Percentiles rank a stretch among this genome's conserved stretches.
Conservation (phyloP, 1,140 invertebrate genomes). For the Monomorium pharaonis region DNA sequence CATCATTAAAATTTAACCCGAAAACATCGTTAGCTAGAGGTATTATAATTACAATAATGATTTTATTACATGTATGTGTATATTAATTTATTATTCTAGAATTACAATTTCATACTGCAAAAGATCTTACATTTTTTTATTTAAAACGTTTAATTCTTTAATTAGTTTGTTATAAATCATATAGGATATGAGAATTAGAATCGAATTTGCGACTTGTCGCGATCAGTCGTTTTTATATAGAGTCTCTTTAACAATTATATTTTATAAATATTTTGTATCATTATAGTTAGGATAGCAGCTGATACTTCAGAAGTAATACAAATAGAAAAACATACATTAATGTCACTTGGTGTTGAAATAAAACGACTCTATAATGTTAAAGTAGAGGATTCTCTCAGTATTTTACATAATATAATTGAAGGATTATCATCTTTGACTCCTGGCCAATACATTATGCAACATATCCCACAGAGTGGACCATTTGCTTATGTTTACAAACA, state of each 20-base stretch:
- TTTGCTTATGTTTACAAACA: constrained; percentile 81
- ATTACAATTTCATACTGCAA: neutral
- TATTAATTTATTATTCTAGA: neutral
- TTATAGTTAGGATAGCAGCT: constrained; percentile 80
- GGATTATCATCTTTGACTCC: constrained; percentile 72
- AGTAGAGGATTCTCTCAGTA: constrained; percentile 74
- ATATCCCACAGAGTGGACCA: constrained; percentile 80
- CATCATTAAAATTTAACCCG: constrained; percentile 82
- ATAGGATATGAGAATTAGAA: neutral
- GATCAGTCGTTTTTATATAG: neutral
- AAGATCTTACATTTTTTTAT: neutral
- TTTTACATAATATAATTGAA: constrained; percentile 82
- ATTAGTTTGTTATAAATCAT: neutral
- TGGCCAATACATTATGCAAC: constrained; percentile 83
- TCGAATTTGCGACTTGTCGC: neutral
- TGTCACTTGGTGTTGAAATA: constrained; percentile 79
- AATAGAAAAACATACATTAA: constrained; percentile 80
- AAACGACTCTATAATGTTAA: constrained; percentile 79
- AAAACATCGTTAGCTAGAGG: constrained; percentile 82
- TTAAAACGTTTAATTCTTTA: neutral
- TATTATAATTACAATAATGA: constrained; percentile 70
- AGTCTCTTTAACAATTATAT: neutral
- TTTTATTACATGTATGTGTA: neutral
- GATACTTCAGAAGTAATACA: constrained; percentile 79
- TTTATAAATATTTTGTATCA: constrained; percentile 41